Base-by-base conservation (phyloP, 35 echinoderm and acorn worm genomes). In the Heliocidaris erythrogramma region DNA sequence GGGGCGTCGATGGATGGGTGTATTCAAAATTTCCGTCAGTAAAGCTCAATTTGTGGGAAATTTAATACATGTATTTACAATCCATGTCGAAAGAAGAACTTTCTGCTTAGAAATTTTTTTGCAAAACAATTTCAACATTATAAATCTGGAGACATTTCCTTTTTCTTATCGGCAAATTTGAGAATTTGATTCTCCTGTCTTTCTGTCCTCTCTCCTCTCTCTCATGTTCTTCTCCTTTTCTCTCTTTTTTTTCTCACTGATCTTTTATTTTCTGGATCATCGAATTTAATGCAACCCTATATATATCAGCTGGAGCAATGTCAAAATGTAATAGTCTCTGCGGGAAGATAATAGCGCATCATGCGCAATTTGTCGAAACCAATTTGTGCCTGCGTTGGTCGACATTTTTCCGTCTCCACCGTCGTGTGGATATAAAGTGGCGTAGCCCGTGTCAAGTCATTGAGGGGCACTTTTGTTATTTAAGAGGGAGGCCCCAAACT, bases 291-390 rank as follows among this genome's bases (percentile, higher is more conserved):
- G 65, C 65, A 78, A 78, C 65, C 65, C 65, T 78, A 78, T 78
- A 78, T 27, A 78, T 78, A 27, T 78, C 65, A 78, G 65, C 65
- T 78, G 65, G 65, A 78, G 14, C 27, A 78, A 78, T 78, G 65
- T 78, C 65, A 78, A 24, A 78, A 78, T 78, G 65, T 78, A 78
- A 78, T 78, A n/a, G 65, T 78, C 65, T 78, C 65, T 78, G 65
- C 65, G 65, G 65, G 65, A 78, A 78, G 65, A 78, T 78, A 78
- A 78, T 78, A 78, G 65, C 65, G 65, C 65, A 78, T 78, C 65
- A 78, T 78, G 18, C 65, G 18, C 21, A 78, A n/a, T 27, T 78
- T 78, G 65, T 78, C 65, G 21, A 78, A 27, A 78, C 65, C 65
- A 78, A 78, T 78, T 78, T 78, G 65, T 78, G 65, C 21, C 52